Percentiles rank a stretch among this genome's conserved stretches.
Evolutionary conservation across 92 coral and sea anemone species (phyloP).

Genomic region (Bergia puertoricense): DNA sequence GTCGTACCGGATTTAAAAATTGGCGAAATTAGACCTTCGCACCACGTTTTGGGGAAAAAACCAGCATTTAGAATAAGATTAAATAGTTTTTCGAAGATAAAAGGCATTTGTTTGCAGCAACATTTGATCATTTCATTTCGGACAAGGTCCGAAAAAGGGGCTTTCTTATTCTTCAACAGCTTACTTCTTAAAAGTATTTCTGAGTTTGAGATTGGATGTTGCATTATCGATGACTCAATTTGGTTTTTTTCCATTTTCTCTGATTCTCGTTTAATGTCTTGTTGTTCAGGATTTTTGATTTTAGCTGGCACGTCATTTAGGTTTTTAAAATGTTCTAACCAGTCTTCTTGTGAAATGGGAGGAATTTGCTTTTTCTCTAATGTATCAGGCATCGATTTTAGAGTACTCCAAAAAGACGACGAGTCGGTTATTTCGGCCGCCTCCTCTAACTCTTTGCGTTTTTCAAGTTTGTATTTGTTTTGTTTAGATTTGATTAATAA

Average conservation of each 20-base stretch:
- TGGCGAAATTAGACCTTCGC: too few species aligned
- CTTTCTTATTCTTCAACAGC: slow-evolving; percentile 26
- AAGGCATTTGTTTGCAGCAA: slow-evolving; percentile 4
- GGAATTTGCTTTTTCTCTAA: too few species aligned
- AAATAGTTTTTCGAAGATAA: slow-evolving; percentile 18
- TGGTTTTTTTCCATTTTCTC: slow-evolving; percentile 1
- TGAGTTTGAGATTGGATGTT: neutral
- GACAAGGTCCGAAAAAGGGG: slow-evolving; percentile 25
- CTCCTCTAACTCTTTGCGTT: neutral
- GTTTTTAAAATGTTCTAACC: neutral
- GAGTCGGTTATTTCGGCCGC: neutral
- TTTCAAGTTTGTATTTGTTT: neutral
- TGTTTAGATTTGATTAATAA: slow-evolving; percentile 1
- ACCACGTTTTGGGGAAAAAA: slow-evolving; percentile 24
- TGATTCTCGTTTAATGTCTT: neutral
- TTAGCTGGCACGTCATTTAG: neutral
- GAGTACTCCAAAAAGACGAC: neutral
- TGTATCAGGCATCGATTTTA: too few species aligned
- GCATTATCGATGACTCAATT: neutral
- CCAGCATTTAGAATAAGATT: slow-evolving; percentile 22
- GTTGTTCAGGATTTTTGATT: neutral
- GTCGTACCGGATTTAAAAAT: too few species aligned
- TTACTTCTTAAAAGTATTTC: neutral
- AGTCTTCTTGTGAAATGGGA: too few species aligned
- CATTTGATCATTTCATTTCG: slow-evolving; percentile 42